Base-by-base conservation (phyloP, 2,113 vertebrate genomes). In the Oncorhynchus masou region DNA sequence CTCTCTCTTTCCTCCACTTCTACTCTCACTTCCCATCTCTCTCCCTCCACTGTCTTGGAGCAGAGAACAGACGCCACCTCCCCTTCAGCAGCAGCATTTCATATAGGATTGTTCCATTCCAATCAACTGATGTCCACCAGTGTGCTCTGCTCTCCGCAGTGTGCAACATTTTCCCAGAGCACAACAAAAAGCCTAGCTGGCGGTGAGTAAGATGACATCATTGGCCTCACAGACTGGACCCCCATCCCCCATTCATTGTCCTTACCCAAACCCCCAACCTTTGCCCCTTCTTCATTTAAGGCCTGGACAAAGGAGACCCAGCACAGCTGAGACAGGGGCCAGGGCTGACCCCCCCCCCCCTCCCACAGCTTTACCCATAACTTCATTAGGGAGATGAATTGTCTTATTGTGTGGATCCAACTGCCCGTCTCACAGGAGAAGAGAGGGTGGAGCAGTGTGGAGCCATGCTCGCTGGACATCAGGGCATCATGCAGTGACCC, bases 201-300 rank as follows among this genome's bases (percentile, higher is more conserved):
- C 79, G 86, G 83, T 85, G 81, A 89, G 83, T 79, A 88, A 83
- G 85, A 87, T 94, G 91, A 94, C 92, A 91, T 92, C 91, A 94
- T 24, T 16, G 15, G 83, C 75, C 85, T 79, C 87, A 84, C 88
- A 79, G 51, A 54, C 15, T 15, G 76, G 75, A 89, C 70, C 86
- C 90, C 84, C 83, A n/a, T 16, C 13, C 71, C 78, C 39, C 39
- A 45, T 45, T 45, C 39, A 45, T 45, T 69, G 48, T 70, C 39
- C 49, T 48, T 22, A 77, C 73, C 59, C 62, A 79, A 79, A 83
- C 70, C 79, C 85, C 20, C 69, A 25, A 68, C 84, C 79, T 74
- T 84, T 78, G 24, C 27, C 67, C 27, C 29, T 78, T 83, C 64
- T 57, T 20, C 16, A 25, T 48, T n/a, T n/a, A 25, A 64, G 69